phyloP scores from a whole-genome alignment of 2,113 vertebrate species.

The Xiphophorus hellerii region DNA sequence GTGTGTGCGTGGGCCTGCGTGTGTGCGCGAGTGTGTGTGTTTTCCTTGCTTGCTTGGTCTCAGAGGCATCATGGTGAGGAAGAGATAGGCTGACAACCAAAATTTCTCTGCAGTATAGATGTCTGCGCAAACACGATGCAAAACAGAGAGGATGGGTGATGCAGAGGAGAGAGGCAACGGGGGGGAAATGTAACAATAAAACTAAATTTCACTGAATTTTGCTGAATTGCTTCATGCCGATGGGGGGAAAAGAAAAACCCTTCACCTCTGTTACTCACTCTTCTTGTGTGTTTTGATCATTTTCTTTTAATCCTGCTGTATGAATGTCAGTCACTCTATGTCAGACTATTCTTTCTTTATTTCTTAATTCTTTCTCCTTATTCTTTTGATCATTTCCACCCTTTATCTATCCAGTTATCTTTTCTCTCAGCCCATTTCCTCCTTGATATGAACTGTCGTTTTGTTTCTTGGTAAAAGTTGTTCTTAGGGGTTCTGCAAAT shows the following conservation, averaged over 20 bases:
- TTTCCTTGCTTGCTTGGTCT: conserved; percentile 58
- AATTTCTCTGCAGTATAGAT: conserved; percentile 51
- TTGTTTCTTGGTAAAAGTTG: not conserved
- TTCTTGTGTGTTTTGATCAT: not conserved
- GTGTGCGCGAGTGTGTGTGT: conserved; percentile 3
- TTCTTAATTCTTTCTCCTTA: too few relatives aligned
- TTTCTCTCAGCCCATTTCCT: not conserved
- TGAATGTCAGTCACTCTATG: not conserved
- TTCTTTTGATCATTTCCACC: too few relatives aligned
- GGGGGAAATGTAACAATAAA: conserved; percentile 39
- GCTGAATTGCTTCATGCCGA: conserved; percentile 10
- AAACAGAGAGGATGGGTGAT: conserved; percentile 47
- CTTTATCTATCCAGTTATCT: not conserved
- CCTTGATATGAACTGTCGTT: not conserved
- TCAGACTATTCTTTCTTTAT: too few relatives aligned
- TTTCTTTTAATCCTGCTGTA: not conserved
- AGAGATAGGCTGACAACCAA: conserved; percentile 73
- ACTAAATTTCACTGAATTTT: conserved; percentile 16
- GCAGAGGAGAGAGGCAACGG: conserved; percentile 37
- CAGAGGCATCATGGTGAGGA: conserved; percentile 63
- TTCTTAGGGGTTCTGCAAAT: not conserved
- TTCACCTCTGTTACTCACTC: conserved; percentile 4
- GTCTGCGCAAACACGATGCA: conserved; percentile 49
- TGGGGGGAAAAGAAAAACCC: not conserved
- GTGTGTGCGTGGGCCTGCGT: conserved; percentile 16